Conservation (phyloP, 2,113 vertebrate genomes). For the Puma concolor region DNA sequence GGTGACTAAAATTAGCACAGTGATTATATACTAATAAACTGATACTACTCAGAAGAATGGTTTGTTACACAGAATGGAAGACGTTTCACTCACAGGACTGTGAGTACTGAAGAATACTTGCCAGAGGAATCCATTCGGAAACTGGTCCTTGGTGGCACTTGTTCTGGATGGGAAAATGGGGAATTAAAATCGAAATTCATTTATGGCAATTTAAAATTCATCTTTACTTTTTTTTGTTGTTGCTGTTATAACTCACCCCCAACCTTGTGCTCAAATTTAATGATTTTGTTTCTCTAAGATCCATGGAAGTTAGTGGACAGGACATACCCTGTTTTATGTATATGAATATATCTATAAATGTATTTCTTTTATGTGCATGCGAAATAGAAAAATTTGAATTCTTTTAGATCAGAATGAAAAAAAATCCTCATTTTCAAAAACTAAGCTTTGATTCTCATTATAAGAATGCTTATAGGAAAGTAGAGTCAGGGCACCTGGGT, state of each 20-base stretch:
- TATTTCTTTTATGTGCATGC: neutral
- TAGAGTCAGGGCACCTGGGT: neutral
- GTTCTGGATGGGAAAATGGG: constrained; percentile 92
- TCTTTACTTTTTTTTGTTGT: constrained; percentile 72
- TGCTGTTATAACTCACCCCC: constrained; percentile 53
- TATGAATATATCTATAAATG: neutral
- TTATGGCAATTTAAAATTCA: constrained; percentile 83
- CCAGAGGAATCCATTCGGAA: constrained; percentile 94
- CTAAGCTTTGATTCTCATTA: constrained; percentile 18
- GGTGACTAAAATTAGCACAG: constrained; percentile 50
- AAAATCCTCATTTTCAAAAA: constrained; percentile 34
- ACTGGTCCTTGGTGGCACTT: constrained; percentile 92
- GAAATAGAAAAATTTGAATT: constrained; percentile 46
- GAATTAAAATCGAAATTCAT: constrained; percentile 87
- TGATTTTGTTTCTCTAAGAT: constrained; percentile 4
- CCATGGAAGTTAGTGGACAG: neutral
- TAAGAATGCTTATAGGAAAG: constrained; percentile 26
- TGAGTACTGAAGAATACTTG: constrained; percentile 88
- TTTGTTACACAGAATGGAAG: constrained; percentile 84
- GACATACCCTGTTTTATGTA: neutral
- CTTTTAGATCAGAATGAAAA: constrained; percentile 30
- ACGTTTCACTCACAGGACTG: constrained; percentile 82
- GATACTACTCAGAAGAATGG: constrained; percentile 71
- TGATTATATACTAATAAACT: constrained; percentile 60
- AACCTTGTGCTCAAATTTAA: neutral